Conservation (phyloP, 2,888 invertebrate genomes). For the Octodonta nipae region DNA sequence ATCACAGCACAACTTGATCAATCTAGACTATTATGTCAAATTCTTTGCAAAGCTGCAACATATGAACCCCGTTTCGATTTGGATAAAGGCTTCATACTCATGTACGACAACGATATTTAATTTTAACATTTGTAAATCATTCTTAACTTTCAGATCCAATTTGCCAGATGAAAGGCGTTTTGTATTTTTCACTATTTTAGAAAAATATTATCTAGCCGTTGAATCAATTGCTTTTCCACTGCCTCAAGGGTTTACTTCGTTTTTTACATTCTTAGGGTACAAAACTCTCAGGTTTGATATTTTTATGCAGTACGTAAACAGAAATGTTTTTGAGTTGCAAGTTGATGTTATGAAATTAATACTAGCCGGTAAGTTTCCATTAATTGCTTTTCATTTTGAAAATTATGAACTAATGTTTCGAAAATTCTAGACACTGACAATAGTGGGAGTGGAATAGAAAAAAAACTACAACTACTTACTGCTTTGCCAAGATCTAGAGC, state of each 20-base stretch:
- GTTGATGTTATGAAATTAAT: slow-evolving; percentile 78
- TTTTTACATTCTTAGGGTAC: slow-evolving; percentile 77
- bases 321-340: slow-evolving; percentile 74
- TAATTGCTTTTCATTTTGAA: neutral
- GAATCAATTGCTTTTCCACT: slow-evolving; percentile 70
- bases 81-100: slow-evolving; percentile 63
- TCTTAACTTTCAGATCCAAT: slow-evolving; percentile 53
- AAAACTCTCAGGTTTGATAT: slow-evolving; percentile 60
- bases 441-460: slow-evolving; percentile 44
- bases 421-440: slow-evolving; percentile 39
- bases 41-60: slow-evolving; percentile 55
- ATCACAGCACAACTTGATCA: slow-evolving; percentile 71
- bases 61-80: slow-evolving; percentile 55
- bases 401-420: too few species aligned
- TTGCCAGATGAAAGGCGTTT: slow-evolving; percentile 55
- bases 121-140: too few species aligned
- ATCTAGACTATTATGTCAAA: slow-evolving; percentile 62
- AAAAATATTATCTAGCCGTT: slow-evolving; percentile 67
- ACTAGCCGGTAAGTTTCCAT: slow-evolving; percentile 47
- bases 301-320: slow-evolving; percentile 72
- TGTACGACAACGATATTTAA: too few species aligned
- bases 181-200: slow-evolving; percentile 63
- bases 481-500: slow-evolving; percentile 65
- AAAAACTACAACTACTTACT: slow-evolving; percentile 60
- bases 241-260: slow-evolving; percentile 78